Evolutionary conservation across 2,797 vertebrate genomes (phyloP).

Genomic region (Coranthus polyacanthus): DNA sequence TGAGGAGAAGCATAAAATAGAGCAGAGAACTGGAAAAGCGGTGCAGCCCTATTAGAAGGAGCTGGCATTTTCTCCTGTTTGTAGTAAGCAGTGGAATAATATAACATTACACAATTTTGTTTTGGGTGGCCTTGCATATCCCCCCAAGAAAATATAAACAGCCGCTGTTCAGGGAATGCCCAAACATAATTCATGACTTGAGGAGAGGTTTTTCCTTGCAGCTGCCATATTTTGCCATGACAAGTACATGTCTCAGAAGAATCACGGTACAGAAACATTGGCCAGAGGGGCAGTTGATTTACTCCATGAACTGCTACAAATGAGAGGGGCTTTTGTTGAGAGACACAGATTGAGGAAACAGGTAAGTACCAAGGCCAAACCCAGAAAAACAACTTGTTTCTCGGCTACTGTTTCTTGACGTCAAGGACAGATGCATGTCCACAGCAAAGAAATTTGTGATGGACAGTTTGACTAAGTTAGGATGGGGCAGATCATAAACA

Average conservation of each 20-base stretch:
- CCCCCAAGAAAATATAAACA: conserved; percentile 79
- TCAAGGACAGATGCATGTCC: conserved; percentile 66
- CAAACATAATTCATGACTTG: conserved; percentile 77
- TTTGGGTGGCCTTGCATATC: conserved; percentile 84
- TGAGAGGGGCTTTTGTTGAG: conserved; percentile 66
- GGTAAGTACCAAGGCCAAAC: conserved; percentile 73
- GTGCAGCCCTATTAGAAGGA: conserved; percentile 64
- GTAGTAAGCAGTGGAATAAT: conserved; percentile 83
- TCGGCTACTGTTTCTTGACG: conserved; percentile 66
- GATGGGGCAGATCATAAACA: conserved; percentile 46
- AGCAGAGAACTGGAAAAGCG: conserved; percentile 76
- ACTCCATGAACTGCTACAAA: conserved; percentile 61
- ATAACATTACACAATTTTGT: conserved; percentile 82
- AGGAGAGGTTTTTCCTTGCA: conserved; percentile 70
- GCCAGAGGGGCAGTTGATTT: conserved; percentile 74
- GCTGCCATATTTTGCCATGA: conserved; percentile 76
- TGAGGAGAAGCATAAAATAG: conserved; percentile 80
- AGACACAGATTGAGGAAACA: conserved; percentile 78
- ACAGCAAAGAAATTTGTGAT: conserved; percentile 27
- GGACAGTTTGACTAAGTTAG: conserved; percentile 44
- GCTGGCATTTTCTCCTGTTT: conserved; percentile 74
- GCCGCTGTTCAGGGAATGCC: conserved; percentile 73
- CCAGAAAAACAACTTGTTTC: conserved; percentile 55
- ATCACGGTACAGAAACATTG: conserved; percentile 61
- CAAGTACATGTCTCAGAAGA: conserved; percentile 76